Evolutionary conservation across 2,888 invertebrate species (phyloP), one percentile per base, ranked within the genome.

Genomic region (Julus scanicus): DNA sequence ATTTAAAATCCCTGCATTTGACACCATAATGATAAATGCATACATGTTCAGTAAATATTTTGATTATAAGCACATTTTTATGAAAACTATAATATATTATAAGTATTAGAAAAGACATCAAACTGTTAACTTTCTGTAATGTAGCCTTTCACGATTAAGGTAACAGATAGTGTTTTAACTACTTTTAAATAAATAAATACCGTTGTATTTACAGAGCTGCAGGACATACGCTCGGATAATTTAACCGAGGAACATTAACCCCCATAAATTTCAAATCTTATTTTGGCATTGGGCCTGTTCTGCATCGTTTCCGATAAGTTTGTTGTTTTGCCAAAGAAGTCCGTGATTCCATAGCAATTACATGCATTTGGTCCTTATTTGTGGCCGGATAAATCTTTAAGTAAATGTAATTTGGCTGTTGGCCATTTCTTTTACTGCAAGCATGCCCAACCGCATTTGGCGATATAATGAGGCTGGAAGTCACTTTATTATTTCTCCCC

Each of bases 351-450:
- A 53, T 4, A 20, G 44, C 63, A 44, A 63, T 20, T 20, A 20
- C 63, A 63, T 15, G 1, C 4, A 15, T 6, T 3, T 63, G n/a
- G 20, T 20, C 63, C 63, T 63, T 63, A 63, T 63, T 63, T 63
- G 63, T 63, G 63, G 63, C 20, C 63, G 63, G 63, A 63, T 63
- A 63, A 63, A 63, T 63, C 63, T 63, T 4, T 20, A 63, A 63
- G 17, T 20, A 20, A 20, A 20, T 20, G 63, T 8, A 63, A 63
- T 63, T 63, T 63, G 63, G 63, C 63, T 20, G 20, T 63, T 6
- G 63, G 63, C 63, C 63, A 63, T 63, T 63, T 63, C 63, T 63
- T 5, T 6, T 6, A 17, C 20, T 6, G 11, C 53, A 11, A 15
- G 11, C 6, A 15, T 15, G 53, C 53, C 53, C 53, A 44, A 6